A percentile compares a stretch with the other conserved stretches of the same genome.
Evolutionary conservation across 2,888 invertebrate species (phyloP).

Genomic region (Limnephilus auricula): DNA sequence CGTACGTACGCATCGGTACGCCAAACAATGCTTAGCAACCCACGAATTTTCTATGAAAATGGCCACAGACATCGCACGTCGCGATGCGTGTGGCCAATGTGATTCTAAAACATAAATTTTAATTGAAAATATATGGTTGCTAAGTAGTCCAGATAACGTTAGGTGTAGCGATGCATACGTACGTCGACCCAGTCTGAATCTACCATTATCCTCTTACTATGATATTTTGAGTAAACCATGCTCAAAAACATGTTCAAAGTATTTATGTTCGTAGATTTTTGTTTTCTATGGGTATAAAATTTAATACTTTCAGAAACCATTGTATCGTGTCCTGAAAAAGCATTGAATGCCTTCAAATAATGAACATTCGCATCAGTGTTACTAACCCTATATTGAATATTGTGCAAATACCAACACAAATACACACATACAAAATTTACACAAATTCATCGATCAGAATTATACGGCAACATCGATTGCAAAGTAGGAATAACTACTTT

Average conservation of each 20-base stretch:
- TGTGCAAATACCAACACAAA: not conserved
- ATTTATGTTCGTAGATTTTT: not conserved
- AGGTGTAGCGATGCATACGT: no score
- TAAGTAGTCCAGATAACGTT: no score
- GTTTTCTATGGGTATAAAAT: not conserved
- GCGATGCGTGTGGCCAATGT: no score
- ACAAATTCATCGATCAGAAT: not conserved
- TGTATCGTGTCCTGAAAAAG: not conserved
- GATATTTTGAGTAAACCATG: not conserved
- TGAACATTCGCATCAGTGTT: not conserved
- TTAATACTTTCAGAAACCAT: not conserved
- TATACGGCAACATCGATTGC: not conserved
- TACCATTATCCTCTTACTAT: no score
- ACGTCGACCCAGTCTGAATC: no score
- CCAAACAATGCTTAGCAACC: no score
- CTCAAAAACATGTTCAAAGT: not conserved
- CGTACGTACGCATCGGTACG: no score
- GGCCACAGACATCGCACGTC: no score
- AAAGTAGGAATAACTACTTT: not conserved
- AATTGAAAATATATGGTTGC: no score
- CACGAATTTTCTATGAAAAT: no score
- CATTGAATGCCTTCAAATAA: not conserved
- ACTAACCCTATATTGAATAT: not conserved
- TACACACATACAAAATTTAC: not conserved
- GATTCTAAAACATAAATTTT: no score